phyloP scores from a whole-genome alignment of 64 coral and sea anemone species.

The Dendrophyllia cribrosa region DNA sequence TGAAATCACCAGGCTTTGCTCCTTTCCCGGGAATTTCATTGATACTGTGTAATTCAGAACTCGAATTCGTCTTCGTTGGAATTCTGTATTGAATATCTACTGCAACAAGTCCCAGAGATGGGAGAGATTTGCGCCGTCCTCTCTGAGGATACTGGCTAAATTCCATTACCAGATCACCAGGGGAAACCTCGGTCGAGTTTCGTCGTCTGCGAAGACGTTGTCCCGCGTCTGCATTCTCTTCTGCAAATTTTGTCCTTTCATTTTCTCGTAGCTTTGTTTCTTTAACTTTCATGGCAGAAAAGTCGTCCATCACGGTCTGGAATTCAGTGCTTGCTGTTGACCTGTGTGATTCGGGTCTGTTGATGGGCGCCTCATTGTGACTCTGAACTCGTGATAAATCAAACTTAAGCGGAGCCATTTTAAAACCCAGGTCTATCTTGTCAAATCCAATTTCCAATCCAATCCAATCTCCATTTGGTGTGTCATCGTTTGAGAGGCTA shows the following conservation, averaged over 20 bases:
- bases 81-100: constrained; percentile 7
- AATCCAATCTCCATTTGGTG: too few relatives aligned
- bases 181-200: not conserved
- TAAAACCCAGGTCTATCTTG: too few relatives aligned
- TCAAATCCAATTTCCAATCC: too few relatives aligned
- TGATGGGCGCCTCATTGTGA: too few relatives aligned
- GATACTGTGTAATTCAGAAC: not conserved
- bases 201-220: not conserved
- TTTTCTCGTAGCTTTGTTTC: not conserved
- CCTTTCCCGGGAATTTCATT: constrained; percentile 3
- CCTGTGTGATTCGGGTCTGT: too few relatives aligned
- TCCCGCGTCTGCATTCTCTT: not conserved
- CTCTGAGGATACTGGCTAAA: not conserved
- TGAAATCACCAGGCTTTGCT: not conserved
- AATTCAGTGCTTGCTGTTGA: constrained; percentile 1
- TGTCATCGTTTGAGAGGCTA: too few relatives aligned
- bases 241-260: not conserved
- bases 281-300: not conserved
- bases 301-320: not conserved
- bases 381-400: too few relatives aligned
- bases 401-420: too few relatives aligned
- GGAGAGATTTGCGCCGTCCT: not conserved
- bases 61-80: constrained; percentile 1
- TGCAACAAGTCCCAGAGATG: not conserved
- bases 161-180: not conserved